These are phyloP conservation scores for Alitta virens DNA, from an alignment of 2,888 invertebrate genomes.

Conservation along the genomic window DNA sequence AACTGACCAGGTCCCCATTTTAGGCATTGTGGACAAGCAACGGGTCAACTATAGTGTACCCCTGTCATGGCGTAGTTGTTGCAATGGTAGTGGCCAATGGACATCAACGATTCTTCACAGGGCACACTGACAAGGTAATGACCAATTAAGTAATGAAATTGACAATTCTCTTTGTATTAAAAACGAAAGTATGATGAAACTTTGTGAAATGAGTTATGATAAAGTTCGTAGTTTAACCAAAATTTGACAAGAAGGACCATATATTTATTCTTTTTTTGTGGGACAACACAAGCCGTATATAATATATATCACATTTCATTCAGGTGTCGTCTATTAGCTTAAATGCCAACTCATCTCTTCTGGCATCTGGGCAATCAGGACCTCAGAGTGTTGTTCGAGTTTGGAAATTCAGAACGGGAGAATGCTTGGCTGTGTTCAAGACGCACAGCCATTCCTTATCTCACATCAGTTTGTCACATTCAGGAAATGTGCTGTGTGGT, in stretches of 20 bases:
- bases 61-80: constrained; percentile 54
- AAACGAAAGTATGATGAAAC: no score
- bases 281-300: no score
- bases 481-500: constrained; percentile 53
- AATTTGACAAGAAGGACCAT: no score
- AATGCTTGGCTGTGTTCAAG: constrained; percentile 52
- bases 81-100: constrained; percentile 51
- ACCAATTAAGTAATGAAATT: no score
- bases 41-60: constrained; percentile 48
- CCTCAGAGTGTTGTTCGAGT: constrained; percentile 50
- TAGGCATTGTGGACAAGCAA: constrained; percentile 52
- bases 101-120: constrained; percentile 55
- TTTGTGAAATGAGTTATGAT: no score
- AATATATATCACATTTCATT: neutral
- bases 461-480: constrained; percentile 44
- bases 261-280: no score
- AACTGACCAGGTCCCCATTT: neutral
- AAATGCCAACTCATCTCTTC: constrained; percentile 40
- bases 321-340: constrained; percentile 51
- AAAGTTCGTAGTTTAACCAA: no score
- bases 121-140: constrained; percentile 55
- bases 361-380: constrained; percentile 56
- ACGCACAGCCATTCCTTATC: constrained; percentile 50
- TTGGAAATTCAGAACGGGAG: constrained; percentile 49
- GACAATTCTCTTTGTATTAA: no score